phyloP scores from a whole-genome alignment of 1,140 invertebrate genomes.

The Ylistrum balloti region DNA sequence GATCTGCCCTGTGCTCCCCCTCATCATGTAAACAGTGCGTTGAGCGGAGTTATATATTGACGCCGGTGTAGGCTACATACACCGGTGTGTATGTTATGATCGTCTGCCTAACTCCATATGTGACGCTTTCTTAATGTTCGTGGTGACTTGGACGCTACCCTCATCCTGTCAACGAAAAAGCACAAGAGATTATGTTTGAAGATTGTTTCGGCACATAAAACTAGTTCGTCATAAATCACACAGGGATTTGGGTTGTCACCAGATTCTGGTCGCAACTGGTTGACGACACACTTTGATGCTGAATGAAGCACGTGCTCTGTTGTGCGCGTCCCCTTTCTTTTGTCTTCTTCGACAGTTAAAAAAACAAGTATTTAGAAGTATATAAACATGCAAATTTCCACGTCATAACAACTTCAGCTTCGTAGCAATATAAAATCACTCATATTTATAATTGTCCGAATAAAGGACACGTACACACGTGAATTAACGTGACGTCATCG shows the following conservation, averaged over 20 bases:
- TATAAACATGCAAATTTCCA: too few relatives aligned
- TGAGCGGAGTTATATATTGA: neutral
- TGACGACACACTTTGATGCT: neutral
- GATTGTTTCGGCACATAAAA: too few relatives aligned
- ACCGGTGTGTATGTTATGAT: too few relatives aligned
- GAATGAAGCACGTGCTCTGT: neutral
- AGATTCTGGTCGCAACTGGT: neutral
- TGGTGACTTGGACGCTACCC: too few relatives aligned
- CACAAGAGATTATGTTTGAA: neutral
- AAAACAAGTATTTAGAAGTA: too few relatives aligned
- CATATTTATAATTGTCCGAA: too few relatives aligned
- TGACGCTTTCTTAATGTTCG: neutral
- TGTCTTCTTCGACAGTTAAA: too few relatives aligned
- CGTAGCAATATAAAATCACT: too few relatives aligned
- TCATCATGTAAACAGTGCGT: neutral
- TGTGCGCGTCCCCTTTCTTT: neutral
- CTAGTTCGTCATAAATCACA: too few relatives aligned
- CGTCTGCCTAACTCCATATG: neutral
- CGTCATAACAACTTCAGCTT: too few relatives aligned
- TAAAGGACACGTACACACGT: too few relatives aligned
- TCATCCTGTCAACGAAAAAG: neutral
- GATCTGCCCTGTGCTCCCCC: neutral
- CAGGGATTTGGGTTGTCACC: neutral
- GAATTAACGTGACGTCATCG: too few relatives aligned
- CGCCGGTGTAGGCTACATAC: neutral